These are phyloP conservation scores for Lagria hirta DNA, from an alignment of 2,888 invertebrate species.

Conservation along the genomic window DNA sequence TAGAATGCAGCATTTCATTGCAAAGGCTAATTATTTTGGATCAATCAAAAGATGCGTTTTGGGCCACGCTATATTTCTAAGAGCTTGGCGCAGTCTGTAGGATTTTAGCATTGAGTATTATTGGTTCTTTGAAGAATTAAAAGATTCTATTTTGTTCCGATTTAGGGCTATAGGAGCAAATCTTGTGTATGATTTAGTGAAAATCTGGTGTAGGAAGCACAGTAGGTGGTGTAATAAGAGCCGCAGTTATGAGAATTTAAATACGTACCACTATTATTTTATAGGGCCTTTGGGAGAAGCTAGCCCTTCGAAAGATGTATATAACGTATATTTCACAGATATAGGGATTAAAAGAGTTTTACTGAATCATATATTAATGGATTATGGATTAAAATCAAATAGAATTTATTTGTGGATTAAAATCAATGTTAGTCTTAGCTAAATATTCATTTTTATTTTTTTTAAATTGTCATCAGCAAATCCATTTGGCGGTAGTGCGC, in stretches of 20 bases:
- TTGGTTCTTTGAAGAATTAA: no score
- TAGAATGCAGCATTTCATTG: conserved; percentile 22
- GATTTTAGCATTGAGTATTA: no score
- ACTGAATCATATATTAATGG: conserved; percentile 39
- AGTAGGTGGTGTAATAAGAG: conserved; percentile 42
- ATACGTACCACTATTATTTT: conserved; percentile 43
- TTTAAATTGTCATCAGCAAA: no score
- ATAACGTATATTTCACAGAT: conserved; percentile 35
- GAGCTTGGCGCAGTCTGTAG: no score
- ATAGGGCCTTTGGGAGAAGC: conserved; percentile 37
- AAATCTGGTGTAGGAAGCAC: conserved; percentile 37
- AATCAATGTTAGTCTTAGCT: no score
- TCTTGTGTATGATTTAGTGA: conserved; percentile 41
- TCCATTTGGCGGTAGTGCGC: no score
- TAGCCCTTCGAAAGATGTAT: conserved; percentile 42
- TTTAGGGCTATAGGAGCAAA: no score
- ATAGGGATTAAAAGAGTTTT: conserved; percentile 37
- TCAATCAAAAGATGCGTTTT: no score
- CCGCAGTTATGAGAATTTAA: conserved; percentile 45
- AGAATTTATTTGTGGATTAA: conserved; percentile 31
- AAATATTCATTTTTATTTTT: no score
- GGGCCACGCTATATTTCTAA: no score
- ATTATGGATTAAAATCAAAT: conserved; percentile 40
- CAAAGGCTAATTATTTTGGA: conserved; percentile 20
- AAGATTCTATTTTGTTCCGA: no score